A percentile compares a stretch with the other conserved stretches of the same genome.
phyloP scores from a whole-genome alignment of 2,797 vertebrate species.

The Rachycentron canadum region DNA sequence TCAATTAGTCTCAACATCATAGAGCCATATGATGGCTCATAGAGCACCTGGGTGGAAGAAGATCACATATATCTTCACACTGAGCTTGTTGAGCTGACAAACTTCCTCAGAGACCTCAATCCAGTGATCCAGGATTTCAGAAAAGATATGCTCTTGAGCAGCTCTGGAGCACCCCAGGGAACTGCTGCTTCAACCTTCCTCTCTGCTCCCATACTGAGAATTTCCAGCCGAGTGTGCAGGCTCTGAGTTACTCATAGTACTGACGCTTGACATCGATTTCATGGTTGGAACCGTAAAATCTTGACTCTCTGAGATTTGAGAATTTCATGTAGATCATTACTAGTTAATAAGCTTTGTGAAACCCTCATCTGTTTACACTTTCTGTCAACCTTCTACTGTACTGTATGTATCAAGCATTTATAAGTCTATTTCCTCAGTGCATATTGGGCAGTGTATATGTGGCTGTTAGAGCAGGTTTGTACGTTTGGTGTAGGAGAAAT shows the following conservation, averaged over 20 bases:
- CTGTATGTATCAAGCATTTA: not conserved
- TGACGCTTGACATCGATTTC: not conserved
- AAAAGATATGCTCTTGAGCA: conserved; percentile 12
- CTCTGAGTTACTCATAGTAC: not conserved
- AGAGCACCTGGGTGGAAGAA: not conserved
- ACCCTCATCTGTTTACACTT: not conserved
- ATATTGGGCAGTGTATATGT: not conserved
- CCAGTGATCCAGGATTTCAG: conserved; percentile 15
- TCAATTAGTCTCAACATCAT: not conserved
- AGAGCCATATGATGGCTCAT: not conserved
- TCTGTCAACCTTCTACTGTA: not conserved
- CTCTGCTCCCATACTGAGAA: not conserved
- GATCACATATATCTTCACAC: not conserved
- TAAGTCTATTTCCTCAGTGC: not conserved
- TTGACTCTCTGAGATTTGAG: not conserved
- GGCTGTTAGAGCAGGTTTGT: not conserved
- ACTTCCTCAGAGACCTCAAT: not conserved
- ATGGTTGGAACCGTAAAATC: not conserved
- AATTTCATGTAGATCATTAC: not conserved
- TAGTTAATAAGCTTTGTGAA: too few relatives aligned
- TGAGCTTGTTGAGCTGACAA: not conserved
- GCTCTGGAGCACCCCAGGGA: conserved; percentile 1
- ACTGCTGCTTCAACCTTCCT: not conserved
- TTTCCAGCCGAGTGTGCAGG: not conserved
- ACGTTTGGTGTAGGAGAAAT: not conserved